Evolutionary conservation across 1,140 invertebrate species (phyloP), one percentile per base, ranked within the genome.

Genomic region (Achatina immaculata): DNA sequence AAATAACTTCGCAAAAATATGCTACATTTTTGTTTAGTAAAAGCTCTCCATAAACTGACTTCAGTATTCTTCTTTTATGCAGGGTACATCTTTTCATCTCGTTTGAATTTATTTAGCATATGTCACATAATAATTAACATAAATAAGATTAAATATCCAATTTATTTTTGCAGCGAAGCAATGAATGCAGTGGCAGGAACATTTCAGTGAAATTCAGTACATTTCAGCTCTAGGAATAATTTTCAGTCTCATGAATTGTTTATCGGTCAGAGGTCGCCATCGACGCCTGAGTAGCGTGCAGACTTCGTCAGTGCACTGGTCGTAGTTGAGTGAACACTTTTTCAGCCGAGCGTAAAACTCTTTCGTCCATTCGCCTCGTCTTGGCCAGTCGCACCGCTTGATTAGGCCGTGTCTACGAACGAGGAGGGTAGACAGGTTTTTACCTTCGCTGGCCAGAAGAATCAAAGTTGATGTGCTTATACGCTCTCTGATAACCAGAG

Each of bases 401-500:
- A 90, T 78, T 2, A 91, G 92, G 0, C 94, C 95, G 88, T 96
- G 96, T 62, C 94, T 91, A 65, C 96, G 90, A 0, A 97, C 93
- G 78, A 94, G 92, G 0, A 96, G 91, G 48, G 92, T 92, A 45
- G 92, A 90, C 36, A 97, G 90, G 78, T 93, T 93, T 3, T 93
- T 94, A 0, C 93, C 93, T 62, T 88, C 83, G 14, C 80, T 76
- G 0, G 94, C 95, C 42, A 96, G 92, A n/a, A 96, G 90, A 40
- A 97, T 89, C 21, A 96, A 92, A 0, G 95, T 96, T 0, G 94
- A 93, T 0, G 95, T 96, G 0, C 95, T 96, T 73, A 97, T 93
- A 87, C 95, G 92, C 86, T 96, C 95, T 6, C 95, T 92, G 28
- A 96, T 93, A 83, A 95, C 94, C 86, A 95, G 85, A 2, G 94